Evolutionary conservation across 2,888 invertebrate species (phyloP), one percentile per base, ranked within the genome.

Genomic region (Petrolisthes manimaculis): DNA sequence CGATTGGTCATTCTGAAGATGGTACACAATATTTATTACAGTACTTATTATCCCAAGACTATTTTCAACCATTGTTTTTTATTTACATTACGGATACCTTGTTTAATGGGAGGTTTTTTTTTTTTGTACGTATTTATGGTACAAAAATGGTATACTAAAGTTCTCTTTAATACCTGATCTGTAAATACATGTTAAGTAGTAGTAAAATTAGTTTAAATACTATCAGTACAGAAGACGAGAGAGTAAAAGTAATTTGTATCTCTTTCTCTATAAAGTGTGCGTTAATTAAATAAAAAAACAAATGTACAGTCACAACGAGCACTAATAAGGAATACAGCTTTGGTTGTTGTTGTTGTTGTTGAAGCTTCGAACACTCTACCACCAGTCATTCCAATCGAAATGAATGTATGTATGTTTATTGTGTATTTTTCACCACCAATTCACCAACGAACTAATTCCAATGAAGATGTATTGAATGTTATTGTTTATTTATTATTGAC

Each of bases 161-260:
- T 67, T 67, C 69, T 82, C 69, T 69, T 51, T 51, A 74, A 79
- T 84, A 88, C 88, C 88, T 88, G 88, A 84, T 88, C 88, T 84
- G 88, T 84, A 88, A 88, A 88, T 84, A 86, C 80, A 86, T 81
- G 61, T 88, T 88, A 84, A 88, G 88, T 88, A 82, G 88, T 88
- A 82, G 84, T 88, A 88, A 88, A 84, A 84, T 88, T 88, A 88
- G 84, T 81, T 88, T 84, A 75, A 81, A 88, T 88, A 88, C 77
- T 84, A 88, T 84, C 80, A 88, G 69, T 84, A 84, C 81, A 79
- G 37, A 69, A 84, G 74, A 55, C 69, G 81, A 86, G 81, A 81
- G 51, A 81, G n/a, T n/a, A n/a, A 51, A 84, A 81, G 84, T 88
- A 88, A 81, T 84, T 80, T 75, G 71, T 84, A 80, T 80, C 77